Conservation (phyloP, 2,888 invertebrate genomes). For the Scaptodrosophila latifasciaeformis region DNA sequence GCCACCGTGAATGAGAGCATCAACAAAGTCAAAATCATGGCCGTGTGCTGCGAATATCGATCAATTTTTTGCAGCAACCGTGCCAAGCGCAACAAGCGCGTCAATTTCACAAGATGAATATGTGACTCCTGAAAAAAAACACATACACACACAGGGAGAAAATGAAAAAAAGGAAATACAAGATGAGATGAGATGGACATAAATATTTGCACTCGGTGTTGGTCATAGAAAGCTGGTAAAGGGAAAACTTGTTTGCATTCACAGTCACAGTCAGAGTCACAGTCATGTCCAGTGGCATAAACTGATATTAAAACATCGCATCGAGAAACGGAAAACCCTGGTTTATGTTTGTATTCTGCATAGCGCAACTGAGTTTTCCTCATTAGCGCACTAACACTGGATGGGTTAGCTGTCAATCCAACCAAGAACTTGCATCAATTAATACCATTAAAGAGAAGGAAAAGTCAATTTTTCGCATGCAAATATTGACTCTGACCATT, state of each 20-base stretch:
- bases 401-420: too few species aligned
- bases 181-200: neutral
- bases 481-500: too few species aligned
- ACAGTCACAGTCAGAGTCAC: neutral
- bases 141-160: too few species aligned
- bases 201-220: too few species aligned
- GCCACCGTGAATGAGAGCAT: constrained; percentile 96
- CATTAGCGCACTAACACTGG: too few species aligned
- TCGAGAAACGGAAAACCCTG: neutral
- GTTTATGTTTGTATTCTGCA: too few species aligned
- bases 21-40: constrained; percentile 92
- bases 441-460: too few species aligned
- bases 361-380: too few species aligned
- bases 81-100: constrained; percentile 90
- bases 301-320: neutral
- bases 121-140: constrained; percentile 80
- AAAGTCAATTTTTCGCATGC: too few species aligned
- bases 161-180: constrained; percentile 14
- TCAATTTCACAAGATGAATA: constrained; percentile 94
- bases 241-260: neutral
- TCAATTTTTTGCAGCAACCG: constrained; percentile 96
- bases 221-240: too few species aligned
- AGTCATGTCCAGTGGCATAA: neutral
- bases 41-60: constrained; percentile 96
- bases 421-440: too few species aligned